Conservation (phyloP, 2,113 vertebrate species). For the Ptilonorhynchus violaceus region DNA sequence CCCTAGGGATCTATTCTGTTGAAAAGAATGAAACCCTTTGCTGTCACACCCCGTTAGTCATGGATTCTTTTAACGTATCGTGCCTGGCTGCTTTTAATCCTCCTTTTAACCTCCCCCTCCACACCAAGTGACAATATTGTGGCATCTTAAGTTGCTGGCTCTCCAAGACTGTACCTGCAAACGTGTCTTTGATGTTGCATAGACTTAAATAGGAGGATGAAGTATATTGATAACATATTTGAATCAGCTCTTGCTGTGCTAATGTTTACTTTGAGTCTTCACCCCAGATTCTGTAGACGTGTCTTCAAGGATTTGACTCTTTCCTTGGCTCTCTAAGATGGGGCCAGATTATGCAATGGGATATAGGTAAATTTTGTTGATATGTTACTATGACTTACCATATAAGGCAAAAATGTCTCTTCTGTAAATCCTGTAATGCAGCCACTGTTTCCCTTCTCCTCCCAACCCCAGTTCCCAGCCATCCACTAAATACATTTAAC, state of each 20-base stretch:
- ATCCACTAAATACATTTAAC: neutral
- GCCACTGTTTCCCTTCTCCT: neutral
- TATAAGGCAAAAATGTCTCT: neutral
- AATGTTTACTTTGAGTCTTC: neutral
- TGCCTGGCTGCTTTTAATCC: constrained; percentile 74
- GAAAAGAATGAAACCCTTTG: constrained; percentile 77
- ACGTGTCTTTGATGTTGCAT: neutral
- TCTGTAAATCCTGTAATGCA: neutral
- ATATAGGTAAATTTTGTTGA: neutral
- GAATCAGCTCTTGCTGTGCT: neutral
- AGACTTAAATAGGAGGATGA: neutral
- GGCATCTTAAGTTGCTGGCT: constrained; percentile 36
- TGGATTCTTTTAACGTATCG: constrained; percentile 75
- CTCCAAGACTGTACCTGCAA: constrained; percentile 30
- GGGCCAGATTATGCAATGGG: neutral
- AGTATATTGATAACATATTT: neutral
- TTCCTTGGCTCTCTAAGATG: neutral
- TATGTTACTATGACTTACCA: neutral
- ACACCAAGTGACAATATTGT: constrained; percentile 70
- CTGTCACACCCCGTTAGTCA: constrained; percentile 82
- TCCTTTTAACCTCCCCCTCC: constrained; percentile 62
- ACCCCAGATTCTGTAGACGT: neutral
- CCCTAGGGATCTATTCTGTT: constrained; percentile 73
- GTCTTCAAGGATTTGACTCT: neutral
- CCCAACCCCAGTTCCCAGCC: neutral